Evolutionary conservation across 1,140 invertebrate species (phyloP).

Genomic region (Drosophila triauraria): DNA sequence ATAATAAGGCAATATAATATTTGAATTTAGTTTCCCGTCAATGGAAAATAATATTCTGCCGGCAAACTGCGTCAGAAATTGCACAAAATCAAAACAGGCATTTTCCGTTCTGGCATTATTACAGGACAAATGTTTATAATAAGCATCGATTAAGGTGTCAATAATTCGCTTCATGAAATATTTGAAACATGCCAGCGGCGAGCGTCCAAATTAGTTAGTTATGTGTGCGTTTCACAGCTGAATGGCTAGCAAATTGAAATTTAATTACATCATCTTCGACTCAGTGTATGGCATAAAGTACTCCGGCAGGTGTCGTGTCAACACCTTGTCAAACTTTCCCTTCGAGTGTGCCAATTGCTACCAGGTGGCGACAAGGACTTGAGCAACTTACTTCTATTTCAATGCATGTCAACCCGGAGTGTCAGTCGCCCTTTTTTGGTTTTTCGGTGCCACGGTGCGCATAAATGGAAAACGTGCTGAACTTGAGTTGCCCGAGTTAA

Average conservation of each 20-base stretch:
- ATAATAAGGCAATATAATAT: conserved; percentile 29
- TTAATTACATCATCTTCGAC: conserved; percentile 44
- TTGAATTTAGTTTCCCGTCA: background rate
- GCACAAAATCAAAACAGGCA: conserved; percentile 22
- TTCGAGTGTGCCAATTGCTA: conserved; percentile 62
- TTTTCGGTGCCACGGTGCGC: conserved; percentile 39
- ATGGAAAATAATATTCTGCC: background rate
- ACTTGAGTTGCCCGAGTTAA: conserved; percentile 46
- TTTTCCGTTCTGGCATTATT: conserved; percentile 18
- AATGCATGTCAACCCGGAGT: conserved; percentile 70
- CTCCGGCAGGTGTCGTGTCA: conserved; percentile 56
- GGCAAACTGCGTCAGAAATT: conserved; percentile 19
- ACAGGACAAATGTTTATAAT: conserved; percentile 44
- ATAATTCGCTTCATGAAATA: conserved; percentile 54
- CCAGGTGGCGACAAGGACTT: conserved; percentile 46
- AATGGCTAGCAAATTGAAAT: conserved; percentile 59
- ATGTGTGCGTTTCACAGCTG: conserved; percentile 36
- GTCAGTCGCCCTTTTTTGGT: conserved; percentile 53
- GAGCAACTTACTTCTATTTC: conserved; percentile 55
- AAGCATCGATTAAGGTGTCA: conserved; percentile 46
- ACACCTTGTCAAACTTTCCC: conserved; percentile 67
- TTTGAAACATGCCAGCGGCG: conserved; percentile 2
- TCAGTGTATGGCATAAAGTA: background rate
- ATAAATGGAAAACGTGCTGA: conserved; percentile 77
- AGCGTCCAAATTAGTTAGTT: conserved; percentile 45